Percentiles rank a stretch among this genome's conserved stretches.
Evolutionary conservation across 2,113 vertebrate species (phyloP).

Genomic region (Lipophrys pholis): DNA sequence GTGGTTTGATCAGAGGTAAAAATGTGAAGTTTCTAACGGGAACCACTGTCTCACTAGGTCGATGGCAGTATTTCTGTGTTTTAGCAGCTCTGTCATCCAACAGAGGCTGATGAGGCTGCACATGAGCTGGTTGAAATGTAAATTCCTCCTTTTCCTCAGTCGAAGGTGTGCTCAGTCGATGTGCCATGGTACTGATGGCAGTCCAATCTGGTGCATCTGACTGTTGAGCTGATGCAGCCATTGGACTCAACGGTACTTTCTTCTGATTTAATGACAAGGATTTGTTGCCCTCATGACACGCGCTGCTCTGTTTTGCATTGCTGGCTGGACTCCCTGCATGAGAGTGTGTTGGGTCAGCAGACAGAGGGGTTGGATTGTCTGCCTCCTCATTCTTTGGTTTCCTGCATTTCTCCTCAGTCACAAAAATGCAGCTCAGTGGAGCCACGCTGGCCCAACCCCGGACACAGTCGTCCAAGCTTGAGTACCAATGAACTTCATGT

Average conservation of each 20-base stretch:
- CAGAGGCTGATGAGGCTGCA: conserved; percentile 3
- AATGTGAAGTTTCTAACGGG: conserved; percentile 74
- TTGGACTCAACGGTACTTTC: conserved; percentile 3
- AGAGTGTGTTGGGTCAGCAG: conserved; percentile 53
- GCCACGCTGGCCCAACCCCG: conserved; percentile 83
- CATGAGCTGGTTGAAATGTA: no score
- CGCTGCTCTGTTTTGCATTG: conserved; percentile 16
- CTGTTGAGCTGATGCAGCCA: background rate
- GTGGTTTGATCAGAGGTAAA: conserved; percentile 75
- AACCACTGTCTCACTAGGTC: conserved; percentile 31
- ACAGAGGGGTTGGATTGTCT: conserved; percentile 64
- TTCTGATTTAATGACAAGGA: conserved; percentile 7
- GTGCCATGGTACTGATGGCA: conserved; percentile 2
- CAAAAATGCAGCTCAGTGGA: conserved; percentile 76
- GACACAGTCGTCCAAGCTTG: conserved; percentile 88
- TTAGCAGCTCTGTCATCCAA: conserved; percentile 36
- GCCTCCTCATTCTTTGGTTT: conserved; percentile 65
- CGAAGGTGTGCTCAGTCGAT: no score
- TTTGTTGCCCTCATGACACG: conserved; percentile 36
- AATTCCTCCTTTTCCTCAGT: conserved; percentile 1
- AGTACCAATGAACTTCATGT: conserved; percentile 60
- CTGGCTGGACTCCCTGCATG: conserved; percentile 29
- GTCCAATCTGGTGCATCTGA: conserved; percentile 23
- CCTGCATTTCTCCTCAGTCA: conserved; percentile 74
- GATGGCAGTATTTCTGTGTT: conserved; percentile 39